Evolutionary conservation across 1,140 invertebrate species (phyloP), one percentile per base, ranked within the genome.

Genomic region (Neuroterus valhalla): DNA sequence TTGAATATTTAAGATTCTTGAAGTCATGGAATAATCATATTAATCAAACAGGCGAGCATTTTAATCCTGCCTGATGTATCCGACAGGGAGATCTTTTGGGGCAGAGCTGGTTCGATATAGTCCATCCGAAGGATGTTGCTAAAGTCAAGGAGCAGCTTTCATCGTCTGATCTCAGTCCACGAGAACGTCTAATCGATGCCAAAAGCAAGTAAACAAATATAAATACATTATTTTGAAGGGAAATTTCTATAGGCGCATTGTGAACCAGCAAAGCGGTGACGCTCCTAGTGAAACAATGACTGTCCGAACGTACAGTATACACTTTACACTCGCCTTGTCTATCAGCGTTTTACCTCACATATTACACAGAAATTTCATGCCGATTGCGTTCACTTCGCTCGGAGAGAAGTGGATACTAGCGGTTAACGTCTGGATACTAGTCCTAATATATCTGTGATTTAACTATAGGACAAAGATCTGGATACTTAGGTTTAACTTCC

Each of bases 131-230:
- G 88, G 97, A 98, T 88, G 95, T 98, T 43, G 94, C 94, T 62
- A 98, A 98, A 89, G 96, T 98, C 1, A 99, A 98, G 88, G 97
- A 98, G 86, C 97, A 99, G 86, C 91, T 99, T 0, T 97, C 96
- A 0, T 96, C 96, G 0, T 95, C 96, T 0, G 96, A 98, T 90
- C 92, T 97, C 21, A 96, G 95, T 82, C 96, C 97, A 0, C 90
- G 97, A 31, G 96, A 98, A 89, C 90, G 96, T 78, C 92, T 98
- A 19, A 97, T 98, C 81, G 97, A 98, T 90, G 95, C 96, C 12
- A 98, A 97, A 92, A 98, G 96, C 97, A 91, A 91, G 92, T 92
- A 66, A 52, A 15, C 42, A 42, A 45, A 45, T 26, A 48, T 23
- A 67, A 66, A 68, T 19, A 43, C 43, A 66, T 67, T 67, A 44